phyloP scores from a whole-genome alignment of 1,140 invertebrate genomes.

The Limonius californicus region DNA sequence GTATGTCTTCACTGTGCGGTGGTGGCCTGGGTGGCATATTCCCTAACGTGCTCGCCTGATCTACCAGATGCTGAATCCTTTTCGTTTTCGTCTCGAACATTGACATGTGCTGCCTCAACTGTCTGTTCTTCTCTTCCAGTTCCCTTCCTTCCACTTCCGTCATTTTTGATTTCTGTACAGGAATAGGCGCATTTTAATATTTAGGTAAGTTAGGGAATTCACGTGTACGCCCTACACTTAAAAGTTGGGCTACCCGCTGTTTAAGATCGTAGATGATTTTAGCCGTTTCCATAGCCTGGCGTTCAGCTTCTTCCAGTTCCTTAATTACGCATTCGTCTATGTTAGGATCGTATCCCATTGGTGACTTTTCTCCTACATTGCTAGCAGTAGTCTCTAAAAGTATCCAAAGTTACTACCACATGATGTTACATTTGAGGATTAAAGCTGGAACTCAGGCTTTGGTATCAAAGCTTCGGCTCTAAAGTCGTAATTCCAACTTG shows the following conservation, averaged over 20 bases:
- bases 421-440: no score
- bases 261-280: slow-evolving; percentile 40
- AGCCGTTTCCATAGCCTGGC: slow-evolving; percentile 41
- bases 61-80: slow-evolving; percentile 38
- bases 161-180: slow-evolving; percentile 14
- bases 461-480: no score
- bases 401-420: no score
- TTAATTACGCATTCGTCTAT: slow-evolving; percentile 37
- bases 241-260: slow-evolving; percentile 35
- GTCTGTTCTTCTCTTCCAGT: slow-evolving; percentile 40
- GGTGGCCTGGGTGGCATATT: slow-evolving; percentile 17
- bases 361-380: no score
- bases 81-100: slow-evolving; percentile 44
- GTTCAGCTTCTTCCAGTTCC: slow-evolving; percentile 43
- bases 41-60: slow-evolving; percentile 36
- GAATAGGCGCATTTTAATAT: no score
- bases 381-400: no score
- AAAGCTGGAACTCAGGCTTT: no score
- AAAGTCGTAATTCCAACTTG: no score
- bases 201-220: no score
- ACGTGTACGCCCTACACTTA: slow-evolving; percentile 25
- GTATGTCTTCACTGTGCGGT: slow-evolving; percentile 33
- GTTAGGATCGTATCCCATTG: slow-evolving; percentile 27
- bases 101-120: slow-evolving; percentile 41
- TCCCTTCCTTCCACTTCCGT: slow-evolving; percentile 35